Base-by-base conservation (phyloP, 2,888 invertebrate species). In the Encarsia formosa region DNA sequence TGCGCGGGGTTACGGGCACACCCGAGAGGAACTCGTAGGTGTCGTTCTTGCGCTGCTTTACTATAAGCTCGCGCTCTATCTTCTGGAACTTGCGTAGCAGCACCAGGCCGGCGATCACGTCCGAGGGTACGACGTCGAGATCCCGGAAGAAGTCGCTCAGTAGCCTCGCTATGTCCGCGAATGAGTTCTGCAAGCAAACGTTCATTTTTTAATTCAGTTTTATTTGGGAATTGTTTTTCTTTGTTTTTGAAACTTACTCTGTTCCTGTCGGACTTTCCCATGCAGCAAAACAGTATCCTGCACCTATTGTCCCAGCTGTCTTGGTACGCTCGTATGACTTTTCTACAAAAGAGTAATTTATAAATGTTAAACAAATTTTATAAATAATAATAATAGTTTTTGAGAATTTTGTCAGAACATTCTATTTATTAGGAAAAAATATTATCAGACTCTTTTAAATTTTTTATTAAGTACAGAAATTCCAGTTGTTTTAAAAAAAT, bases 261-360 rank as follows among this genome's bases (percentile, higher is more conserved):
- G 68, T 84, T 87, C 54, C 86, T 80, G 65, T 90, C 89, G 24
- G 86, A 85, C 52, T 85, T 81, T 48, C 86, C 79, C 75, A 90
- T 86, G 71, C 91, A 91, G 70, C 91, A 91, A 68, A 91, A 91
- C 9, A 91, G 74, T 57, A 90, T 75, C 31, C 87, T 80, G 71
- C 90, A 89, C 59, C 91, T 79, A 69, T 87, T 84, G 71, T 91
- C 87, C 91, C 91, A 91, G 66, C 88, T 89, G 69, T 90, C 87
- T 72, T 91, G 88, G 73, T 91, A 91, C 34, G 89, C 88, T 59
- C 89, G 79, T 65, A 90, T 81, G 8, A 91, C 90, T 79, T 91
- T 91, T 69, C 91, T 91, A 74, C 15, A 78, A 39, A 15, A 1
- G 16, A 5, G 34, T n/a, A n/a, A n/a, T n/a, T n/a, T n/a, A n/a